Evolutionary conservation across 2,113 vertebrate genomes (phyloP), one percentile per base, ranked within the genome.

Genomic region (Syngnathus floridae): DNA sequence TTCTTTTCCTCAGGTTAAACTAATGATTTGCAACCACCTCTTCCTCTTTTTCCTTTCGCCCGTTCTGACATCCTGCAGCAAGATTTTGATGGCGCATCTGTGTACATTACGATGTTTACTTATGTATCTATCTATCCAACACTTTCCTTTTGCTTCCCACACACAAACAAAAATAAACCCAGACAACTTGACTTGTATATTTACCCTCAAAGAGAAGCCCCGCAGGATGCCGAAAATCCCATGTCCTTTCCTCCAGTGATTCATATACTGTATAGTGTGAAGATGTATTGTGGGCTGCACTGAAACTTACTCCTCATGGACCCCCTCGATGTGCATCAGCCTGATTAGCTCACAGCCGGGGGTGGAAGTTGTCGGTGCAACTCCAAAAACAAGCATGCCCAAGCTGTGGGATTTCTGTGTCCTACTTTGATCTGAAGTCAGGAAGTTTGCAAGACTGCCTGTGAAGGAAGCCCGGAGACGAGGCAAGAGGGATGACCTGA

Each of bases 401-500:
- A 68, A 62, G 58, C 63, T 62, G 36, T 68, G 61, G 21, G 59
- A 74, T 60, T 41, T 13, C 5, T 38, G 38, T 19, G 40, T 72
- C 62, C 64, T 52, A 40, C 84, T 86, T 87, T 88, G 82, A 88
- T 87, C 82, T 6, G 1, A 58, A 61, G 41, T 81, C 74, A 82
- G 77, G 70, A 85, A 76, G 67, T 52, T 62, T 72, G 54, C 54
- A 62, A 63, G 43, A 66, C 69, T 62, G 37, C n/a, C 71, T 45
- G 56, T 65, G 51, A 59, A 77, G 69, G 71, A 82, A 82, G 57
- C 48, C 35, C 56, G 64, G 70, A 72, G 77, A 79, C 65, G 64
- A 69, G 77, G 52, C 11, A 62, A 74, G 66, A 73, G 84, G 65
- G 61, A 57, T 38, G 62, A 79, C 73, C 76, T 60, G 69, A 66